Percentiles rank a stretch among this genome's conserved stretches.
Conservation (phyloP, 2,797 vertebrate genomes). For the Sandelia bainsii region DNA sequence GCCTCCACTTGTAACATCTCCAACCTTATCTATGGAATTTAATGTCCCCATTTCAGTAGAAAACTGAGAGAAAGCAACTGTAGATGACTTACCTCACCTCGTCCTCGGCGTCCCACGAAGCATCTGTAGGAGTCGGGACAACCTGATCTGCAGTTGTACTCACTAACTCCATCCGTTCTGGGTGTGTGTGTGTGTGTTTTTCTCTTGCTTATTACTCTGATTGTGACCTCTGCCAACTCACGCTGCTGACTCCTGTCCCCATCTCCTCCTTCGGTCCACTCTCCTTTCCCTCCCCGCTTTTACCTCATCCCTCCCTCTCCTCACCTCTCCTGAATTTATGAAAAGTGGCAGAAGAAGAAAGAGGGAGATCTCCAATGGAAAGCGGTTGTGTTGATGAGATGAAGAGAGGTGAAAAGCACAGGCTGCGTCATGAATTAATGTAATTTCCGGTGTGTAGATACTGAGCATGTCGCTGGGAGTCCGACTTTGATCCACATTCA, state of each 20-base stretch:
- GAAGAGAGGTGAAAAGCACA: conserved; percentile 24
- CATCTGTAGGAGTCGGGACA: conserved; percentile 59
- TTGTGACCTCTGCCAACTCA: conserved; percentile 57
- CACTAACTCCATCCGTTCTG: conserved; percentile 61
- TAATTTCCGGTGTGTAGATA: conserved; percentile 47
- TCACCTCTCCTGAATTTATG: not conserved
- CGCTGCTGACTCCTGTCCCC: conserved; percentile 45
- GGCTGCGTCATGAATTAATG: conserved; percentile 36
- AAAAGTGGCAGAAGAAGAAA: not conserved
- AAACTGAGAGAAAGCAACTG: not conserved
- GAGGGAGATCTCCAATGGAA: not conserved
- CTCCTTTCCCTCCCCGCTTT: conserved; percentile 22
- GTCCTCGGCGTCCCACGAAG: conserved; percentile 56
- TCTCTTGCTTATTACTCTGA: conserved; percentile 45
- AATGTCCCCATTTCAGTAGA: not conserved
- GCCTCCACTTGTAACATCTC: not conserved
- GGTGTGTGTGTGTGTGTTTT: conserved; percentile 17
- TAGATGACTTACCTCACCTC: conserved; percentile 35
- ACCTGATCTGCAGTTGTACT: conserved; percentile 64
- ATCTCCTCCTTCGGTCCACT: conserved; percentile 28
- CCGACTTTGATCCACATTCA: conserved; percentile 52
- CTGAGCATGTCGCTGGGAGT: conserved; percentile 14
- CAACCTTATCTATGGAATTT: not conserved
- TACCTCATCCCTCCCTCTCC: conserved; percentile 10
- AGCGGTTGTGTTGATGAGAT: conserved; percentile 23